Conservation (phyloP, 2,888 invertebrate species). For the Oscheius sp. region DNA sequence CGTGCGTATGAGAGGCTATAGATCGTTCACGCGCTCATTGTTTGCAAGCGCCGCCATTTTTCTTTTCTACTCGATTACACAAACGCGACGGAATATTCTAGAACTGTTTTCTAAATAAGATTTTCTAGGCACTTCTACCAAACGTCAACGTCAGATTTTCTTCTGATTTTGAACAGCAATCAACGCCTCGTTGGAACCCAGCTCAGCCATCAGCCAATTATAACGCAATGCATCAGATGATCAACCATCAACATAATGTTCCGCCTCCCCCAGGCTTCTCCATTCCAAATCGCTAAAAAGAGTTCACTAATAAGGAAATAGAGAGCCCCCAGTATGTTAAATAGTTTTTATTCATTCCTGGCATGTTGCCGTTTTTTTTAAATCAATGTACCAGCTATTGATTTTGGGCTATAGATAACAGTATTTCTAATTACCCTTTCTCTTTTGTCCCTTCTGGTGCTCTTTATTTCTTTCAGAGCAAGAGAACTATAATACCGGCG, state of each 20-base stretch:
- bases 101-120: neutral
- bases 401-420: neutral
- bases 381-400: neutral
- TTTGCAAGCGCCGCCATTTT: neutral
- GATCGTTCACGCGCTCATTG: neutral
- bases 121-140: slow-evolving; percentile 59
- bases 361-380: neutral
- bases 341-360: neutral
- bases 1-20: too few species aligned
- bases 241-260: slow-evolving; percentile 19
- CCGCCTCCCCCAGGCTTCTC: slow-evolving; percentile 56
- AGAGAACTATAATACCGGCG: slow-evolving; percentile 14
- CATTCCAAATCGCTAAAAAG: slow-evolving; percentile 40
- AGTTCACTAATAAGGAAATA: neutral
- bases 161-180: slow-evolving; percentile 37
- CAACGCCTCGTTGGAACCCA: neutral
- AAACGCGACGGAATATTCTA: slow-evolving; percentile 33
- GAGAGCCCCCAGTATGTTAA: slow-evolving; percentile 1
- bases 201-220: neutral
- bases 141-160: slow-evolving; percentile 66
- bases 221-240: neutral
- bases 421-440: neutral
- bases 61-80: neutral
- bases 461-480: neutral
- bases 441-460: neutral